Conservation (phyloP, 2,888 invertebrate species). For the Ectemnius lituratus region DNA sequence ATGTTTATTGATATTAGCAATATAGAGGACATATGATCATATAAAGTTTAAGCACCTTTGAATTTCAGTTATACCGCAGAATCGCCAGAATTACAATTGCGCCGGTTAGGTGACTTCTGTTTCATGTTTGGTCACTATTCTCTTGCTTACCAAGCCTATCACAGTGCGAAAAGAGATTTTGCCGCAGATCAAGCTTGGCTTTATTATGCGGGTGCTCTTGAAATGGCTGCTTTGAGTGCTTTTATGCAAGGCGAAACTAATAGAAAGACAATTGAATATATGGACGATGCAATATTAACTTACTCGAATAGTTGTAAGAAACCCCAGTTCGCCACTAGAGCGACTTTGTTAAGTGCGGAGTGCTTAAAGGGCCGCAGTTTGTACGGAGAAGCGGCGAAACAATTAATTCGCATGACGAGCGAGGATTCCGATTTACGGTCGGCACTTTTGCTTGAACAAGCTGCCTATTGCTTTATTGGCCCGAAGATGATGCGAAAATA, state of each 20-base stretch:
- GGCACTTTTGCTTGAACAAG: slow-evolving; percentile 96
- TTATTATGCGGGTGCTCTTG: slow-evolving; percentile 96
- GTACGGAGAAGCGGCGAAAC: slow-evolving; percentile 95
- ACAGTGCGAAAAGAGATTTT: slow-evolving; percentile 98
- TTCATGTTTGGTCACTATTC: slow-evolving; percentile 97
- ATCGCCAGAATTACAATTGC: slow-evolving; percentile 93
- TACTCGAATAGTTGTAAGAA: slow-evolving; percentile 95
- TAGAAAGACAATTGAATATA: slow-evolving; percentile 90
- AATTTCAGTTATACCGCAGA: slow-evolving; percentile 86
- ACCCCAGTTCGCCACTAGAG: slow-evolving; percentile 94
- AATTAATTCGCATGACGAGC: slow-evolving; percentile 95
- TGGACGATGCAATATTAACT: slow-evolving; percentile 96
- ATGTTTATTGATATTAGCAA: neutral
- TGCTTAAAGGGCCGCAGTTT: slow-evolving; percentile 88
- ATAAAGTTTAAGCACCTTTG: slow-evolving; percentile 45
- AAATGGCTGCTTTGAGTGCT: slow-evolving; percentile 96
- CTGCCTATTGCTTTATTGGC: slow-evolving; percentile 92
- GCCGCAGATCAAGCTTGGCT: slow-evolving; percentile 98
- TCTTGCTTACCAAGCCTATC: slow-evolving; percentile 95
- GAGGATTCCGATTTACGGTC: slow-evolving; percentile 98
- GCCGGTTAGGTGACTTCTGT: slow-evolving; percentile 95
- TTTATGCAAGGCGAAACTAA: slow-evolving; percentile 91
- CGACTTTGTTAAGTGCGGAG: slow-evolving; percentile 92
- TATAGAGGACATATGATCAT: slow-evolving; percentile 31
- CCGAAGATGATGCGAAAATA: slow-evolving; percentile 93